Base-by-base conservation (phyloP, 2,113 vertebrate genomes). In the Laterallus jamaicensis region DNA sequence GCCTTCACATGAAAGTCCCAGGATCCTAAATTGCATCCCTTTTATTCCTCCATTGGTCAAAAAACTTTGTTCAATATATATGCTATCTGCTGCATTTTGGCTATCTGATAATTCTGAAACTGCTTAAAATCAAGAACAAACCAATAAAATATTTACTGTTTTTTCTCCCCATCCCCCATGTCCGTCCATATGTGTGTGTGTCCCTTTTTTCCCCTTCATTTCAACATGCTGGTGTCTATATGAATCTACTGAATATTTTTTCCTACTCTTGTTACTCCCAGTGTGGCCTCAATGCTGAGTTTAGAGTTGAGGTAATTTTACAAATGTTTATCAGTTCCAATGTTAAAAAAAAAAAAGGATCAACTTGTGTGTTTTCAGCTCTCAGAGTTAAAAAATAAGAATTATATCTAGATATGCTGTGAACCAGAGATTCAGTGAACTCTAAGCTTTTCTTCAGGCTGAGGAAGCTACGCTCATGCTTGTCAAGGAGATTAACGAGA, bases 401-500 rank as follows among this genome's bases (percentile, higher is more conserved):
- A 85, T 96, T 94, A 96, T 67, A 96, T 77, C 77, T 32, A 59
- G 28, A 56, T 82, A 17, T 60, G 75, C 93, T 91, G 70, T 35
- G 44, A 86, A 89, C 3, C 40, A 80, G 86, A 89, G 83, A 93
- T 93, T 87, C 8, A 2, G 70, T 89, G 90, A 96, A 91, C 58
- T 77, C 75, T 87, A 92, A 97, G 92, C 90, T 96, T 93, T 94
- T 88, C 93, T 92, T 82, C 12, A 8, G 90, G 95, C 83, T 82
- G 74, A 79, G 63, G 88, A 94, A 96, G 82, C 88, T 89, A 82
- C 88, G 93, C 96, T 96, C 94, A 2, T 88, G 77, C 94, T 92
- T 88, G 92, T 95, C 95, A 93, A 94, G 94, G 82, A 96, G 95
- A 96, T 97, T 96, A 96, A 96, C 22, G 5, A 85, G 96, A 96